Base-by-base conservation (phyloP, 2,797 vertebrate genomes). In the Paedocypris micromegethes region DNA sequence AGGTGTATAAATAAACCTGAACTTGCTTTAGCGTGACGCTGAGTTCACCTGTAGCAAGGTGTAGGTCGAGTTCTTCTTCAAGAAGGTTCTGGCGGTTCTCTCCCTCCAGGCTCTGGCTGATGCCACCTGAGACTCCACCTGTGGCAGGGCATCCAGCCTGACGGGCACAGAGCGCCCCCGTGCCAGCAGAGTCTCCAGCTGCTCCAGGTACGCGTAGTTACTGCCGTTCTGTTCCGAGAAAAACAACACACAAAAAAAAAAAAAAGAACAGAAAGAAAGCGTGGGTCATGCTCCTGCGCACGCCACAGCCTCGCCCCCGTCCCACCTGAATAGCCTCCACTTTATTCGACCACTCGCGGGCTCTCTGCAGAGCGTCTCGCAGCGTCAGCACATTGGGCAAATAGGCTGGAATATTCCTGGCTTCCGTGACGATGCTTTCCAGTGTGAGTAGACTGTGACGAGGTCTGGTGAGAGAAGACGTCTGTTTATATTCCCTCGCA, bases 1-100 rank as follows among this genome's bases (percentile, higher is more conserved):
- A n/a, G n/a, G n/a, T n/a, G 1, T 1, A 23, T 23, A 23, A 23
- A 1, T 23, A 23, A 23, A 23, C 23, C 23, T 23, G 23, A 23
- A 23, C 23, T 23, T 23, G 23, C 1, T 23, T 23, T 23, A 23
- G 23, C 23, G 23, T 23, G 23, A 23, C 23, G 23, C 23, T 1
- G 23, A 23, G 23, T 23, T 68, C 67, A 97, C 97, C 94, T 99
- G 95, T 0, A 98, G 88, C 58, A 99, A 82, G 0, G 89, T 96
- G 76, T 98, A 94, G 6, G 92, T 98, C 3, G 96, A 99, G 85
- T 98, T 99, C 83, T 98, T 99, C 84, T 98, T 99, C 47, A 99
- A 91, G 78, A 99, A 99, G 53, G 95, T 99, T 72, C 97, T 90
- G 0, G 85, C 96, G 0, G 97, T 98, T 70, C 97, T 91, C 74